Conservation (phyloP, 2,797 vertebrate species). For the Anomalospiza imberbis region DNA sequence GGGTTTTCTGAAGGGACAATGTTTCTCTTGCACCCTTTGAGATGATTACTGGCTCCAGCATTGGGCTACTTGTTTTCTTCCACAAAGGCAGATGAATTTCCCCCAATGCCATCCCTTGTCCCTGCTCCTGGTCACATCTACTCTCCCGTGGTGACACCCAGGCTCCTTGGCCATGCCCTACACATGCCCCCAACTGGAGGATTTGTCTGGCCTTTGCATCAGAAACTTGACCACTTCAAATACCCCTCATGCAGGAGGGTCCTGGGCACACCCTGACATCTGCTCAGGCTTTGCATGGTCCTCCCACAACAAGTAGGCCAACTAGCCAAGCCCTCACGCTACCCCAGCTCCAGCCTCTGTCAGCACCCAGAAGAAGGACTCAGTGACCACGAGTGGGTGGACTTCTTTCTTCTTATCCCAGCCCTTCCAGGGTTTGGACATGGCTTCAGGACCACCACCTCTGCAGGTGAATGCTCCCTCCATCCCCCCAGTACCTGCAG, state of each 20-base stretch:
- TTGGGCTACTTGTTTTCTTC: not conserved
- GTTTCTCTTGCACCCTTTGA: not conserved
- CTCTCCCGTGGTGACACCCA: not conserved
- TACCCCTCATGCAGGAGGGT: accelerated
- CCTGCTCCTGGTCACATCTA: not conserved
- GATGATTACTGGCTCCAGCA: not conserved
- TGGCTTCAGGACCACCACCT: not conserved
- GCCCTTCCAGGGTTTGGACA: not conserved
- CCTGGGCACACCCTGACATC: not conserved
- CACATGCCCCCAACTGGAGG: not conserved
- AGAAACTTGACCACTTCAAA: not conserved
- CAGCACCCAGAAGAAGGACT: accelerated
- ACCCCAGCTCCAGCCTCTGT: not conserved
- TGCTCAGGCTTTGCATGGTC: not conserved
- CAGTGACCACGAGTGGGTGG: accelerated
- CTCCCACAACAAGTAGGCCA: not conserved
- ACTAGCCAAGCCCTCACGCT: not conserved
- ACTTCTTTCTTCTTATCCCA: not conserved
- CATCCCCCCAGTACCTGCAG: not conserved
- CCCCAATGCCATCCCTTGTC: not conserved
- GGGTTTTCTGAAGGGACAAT: not conserved
- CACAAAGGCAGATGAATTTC: not conserved
- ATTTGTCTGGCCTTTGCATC: not conserved
- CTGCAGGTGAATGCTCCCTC: not conserved
- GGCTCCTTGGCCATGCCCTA: not conserved